Evolutionary conservation across 2,888 invertebrate genomes (phyloP), one percentile per base, ranked within the genome.

Genomic region (Cheilosia pagana): DNA sequence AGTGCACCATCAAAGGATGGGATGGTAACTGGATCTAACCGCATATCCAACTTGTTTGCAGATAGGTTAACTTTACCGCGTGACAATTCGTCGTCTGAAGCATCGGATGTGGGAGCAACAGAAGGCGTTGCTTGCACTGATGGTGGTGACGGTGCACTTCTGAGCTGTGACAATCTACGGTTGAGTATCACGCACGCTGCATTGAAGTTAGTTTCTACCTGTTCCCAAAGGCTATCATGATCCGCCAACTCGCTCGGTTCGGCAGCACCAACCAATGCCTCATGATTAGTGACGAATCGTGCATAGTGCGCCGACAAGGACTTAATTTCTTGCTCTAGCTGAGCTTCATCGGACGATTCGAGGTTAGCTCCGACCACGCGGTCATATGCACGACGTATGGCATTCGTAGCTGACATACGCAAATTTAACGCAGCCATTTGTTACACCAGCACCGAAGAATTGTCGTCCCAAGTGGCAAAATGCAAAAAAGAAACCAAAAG

Each of bases 11-110:
- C 28, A 28, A 28, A 28, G 28, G 28, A 28, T 72, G 67, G 67
- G 14, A 72, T 45, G 3, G 25, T 12, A n/a, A 74, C 39, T 19
- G 50, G 60, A 23, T 74, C 72, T 19, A 74, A 57, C 14, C 21
- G 35, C n/a, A 65, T 23, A 0, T 79, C 55, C n/a, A 35, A 14
- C 19, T 28, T 19, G 12, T 7, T 14, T 43, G 16, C 14, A 10
- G 14, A 39, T 39, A 1, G 10, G 39, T 39, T 14, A 39, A 39
- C 39, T 3, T 39, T 39, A 39, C 39, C 39, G 14, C 39, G 14
- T 14, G 5, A 41, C 12, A 41, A 5, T 48, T 48, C 21, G 8
- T 19, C 45, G 10, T n/a, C 7, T 2, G 45, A 16, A 19, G 7
- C n/a, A 8, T 45, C 45, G 2, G 23, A 23, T 5, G 28, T 28